These are phyloP conservation scores for Zeuzera pyrina DNA, from an alignment of 2,888 invertebrate species.

Conservation along the genomic window DNA sequence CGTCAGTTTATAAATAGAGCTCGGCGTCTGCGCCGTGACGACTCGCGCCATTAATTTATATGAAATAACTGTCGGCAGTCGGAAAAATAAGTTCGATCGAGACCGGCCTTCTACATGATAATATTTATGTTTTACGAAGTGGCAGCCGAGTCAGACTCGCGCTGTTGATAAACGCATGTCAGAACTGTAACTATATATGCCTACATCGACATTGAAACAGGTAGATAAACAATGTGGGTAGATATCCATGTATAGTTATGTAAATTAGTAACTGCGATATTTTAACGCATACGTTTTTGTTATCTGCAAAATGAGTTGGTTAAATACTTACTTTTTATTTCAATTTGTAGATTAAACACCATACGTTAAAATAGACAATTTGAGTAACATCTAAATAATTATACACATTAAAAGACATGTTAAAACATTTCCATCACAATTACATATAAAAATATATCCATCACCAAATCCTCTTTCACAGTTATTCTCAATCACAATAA, in stretches of 20 bases:
- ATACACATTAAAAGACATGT: too few relatives aligned
- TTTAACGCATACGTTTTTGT: too few relatives aligned
- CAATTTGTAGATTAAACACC: too few relatives aligned
- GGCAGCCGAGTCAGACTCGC: constrained; percentile 22
- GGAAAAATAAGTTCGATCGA: constrained; percentile 68
- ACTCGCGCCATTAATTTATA: constrained; percentile 73
- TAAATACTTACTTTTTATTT: too few relatives aligned
- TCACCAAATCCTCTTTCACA: constrained; percentile 46
- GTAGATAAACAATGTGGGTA: too few relatives aligned
- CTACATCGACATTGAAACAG: too few relatives aligned
- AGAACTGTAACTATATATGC: constrained; percentile 37
- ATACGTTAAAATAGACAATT: too few relatives aligned
- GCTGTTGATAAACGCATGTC: constrained; percentile 52
- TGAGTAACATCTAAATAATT: too few relatives aligned
- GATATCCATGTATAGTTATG: too few relatives aligned
- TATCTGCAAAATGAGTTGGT: too few relatives aligned
- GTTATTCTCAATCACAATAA: constrained; percentile 53
- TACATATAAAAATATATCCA: constrained; percentile 37
- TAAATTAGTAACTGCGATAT: too few relatives aligned
- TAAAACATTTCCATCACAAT: too few relatives aligned
- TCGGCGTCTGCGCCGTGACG: constrained; percentile 69
- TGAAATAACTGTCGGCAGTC: constrained; percentile 73
- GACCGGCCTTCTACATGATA: constrained; percentile 65
- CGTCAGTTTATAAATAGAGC: constrained; percentile 72
- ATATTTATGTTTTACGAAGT: constrained; percentile 71